Percentiles rank a stretch among this genome's conserved stretches.
Evolutionary conservation across 1,140 invertebrate species (phyloP).

Genomic region (Drosophila virilis): DNA sequence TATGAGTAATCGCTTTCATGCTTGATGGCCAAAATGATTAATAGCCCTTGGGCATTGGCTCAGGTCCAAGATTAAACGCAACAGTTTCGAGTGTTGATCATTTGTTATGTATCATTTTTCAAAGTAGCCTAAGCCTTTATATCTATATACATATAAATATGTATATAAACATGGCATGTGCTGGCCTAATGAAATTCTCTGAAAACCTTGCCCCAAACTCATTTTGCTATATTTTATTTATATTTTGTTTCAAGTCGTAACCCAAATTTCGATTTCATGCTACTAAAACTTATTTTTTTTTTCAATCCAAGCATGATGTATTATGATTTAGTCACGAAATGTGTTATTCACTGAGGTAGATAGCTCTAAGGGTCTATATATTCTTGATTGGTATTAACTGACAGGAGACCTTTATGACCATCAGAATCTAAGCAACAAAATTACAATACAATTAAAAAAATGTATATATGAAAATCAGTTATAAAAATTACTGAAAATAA

Average conservation of each 20-base stretch:
- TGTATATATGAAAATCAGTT: no score
- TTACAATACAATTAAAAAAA: no score
- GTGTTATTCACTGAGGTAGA: no score
- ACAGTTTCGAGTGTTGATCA: constrained; percentile 79
- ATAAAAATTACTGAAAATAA: no score
- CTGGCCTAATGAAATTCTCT: constrained; percentile 12
- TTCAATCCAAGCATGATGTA: background rate
- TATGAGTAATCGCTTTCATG: constrained; percentile 81
- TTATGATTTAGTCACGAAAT: background rate
- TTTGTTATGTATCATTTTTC: constrained; percentile 59
- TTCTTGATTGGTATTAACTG: no score
- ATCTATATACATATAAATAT: background rate
- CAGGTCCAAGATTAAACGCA: constrained; percentile 79
- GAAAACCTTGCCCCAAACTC: background rate
- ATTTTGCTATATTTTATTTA: constrained; percentile 4
- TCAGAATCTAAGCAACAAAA: no score
- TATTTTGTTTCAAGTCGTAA: constrained; percentile 1
- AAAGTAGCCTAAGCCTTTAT: constrained; percentile 22
- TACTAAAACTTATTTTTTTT: background rate
- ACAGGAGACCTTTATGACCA: no score
- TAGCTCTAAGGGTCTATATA: no score
- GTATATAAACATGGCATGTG: background rate
- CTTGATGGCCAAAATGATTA: constrained; percentile 80
- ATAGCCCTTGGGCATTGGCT: constrained; percentile 71
- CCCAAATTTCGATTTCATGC: constrained; percentile 9